These are phyloP conservation scores for Bradynema listronoti DNA, from an alignment of 1,140 invertebrate genomes.

Conservation along the genomic window DNA sequence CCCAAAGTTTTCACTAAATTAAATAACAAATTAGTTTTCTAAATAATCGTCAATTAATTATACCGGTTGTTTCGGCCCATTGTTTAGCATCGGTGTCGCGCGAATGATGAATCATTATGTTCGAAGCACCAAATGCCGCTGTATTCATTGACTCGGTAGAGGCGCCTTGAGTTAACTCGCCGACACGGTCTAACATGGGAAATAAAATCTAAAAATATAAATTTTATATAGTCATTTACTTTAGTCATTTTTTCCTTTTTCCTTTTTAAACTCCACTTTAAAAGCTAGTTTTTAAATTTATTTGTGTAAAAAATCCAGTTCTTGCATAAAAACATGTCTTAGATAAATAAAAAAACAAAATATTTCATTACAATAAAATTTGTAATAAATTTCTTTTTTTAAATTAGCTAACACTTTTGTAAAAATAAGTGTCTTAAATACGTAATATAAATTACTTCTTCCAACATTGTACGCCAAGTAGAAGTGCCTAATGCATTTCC, in stretches of 20 bases:
- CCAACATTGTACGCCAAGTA: constrained; percentile 50
- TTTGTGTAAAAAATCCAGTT: no score
- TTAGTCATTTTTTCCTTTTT: no score
- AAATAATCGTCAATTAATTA: not conserved
- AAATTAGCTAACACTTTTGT: no score
- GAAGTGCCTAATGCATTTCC: constrained; percentile 62
- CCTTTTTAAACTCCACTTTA: no score
- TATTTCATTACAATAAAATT: not conserved
- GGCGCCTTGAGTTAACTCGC: constrained; percentile 77
- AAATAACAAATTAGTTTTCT: not conserved
- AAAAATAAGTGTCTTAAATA: not conserved
- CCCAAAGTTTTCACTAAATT: constrained; percentile 61
- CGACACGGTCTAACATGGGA: constrained; percentile 84
- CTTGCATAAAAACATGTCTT: no score
- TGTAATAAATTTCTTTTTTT: not conserved
- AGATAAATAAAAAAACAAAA: no score
- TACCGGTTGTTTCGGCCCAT: constrained; percentile 86
- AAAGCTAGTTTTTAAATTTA: no score
- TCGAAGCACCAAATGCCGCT: constrained; percentile 70
- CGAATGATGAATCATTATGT: constrained; percentile 94
- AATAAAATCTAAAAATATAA: constrained; percentile 80
- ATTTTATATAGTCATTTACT: no score
- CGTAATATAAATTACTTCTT: constrained; percentile 35
- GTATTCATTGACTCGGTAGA: constrained; percentile 76
- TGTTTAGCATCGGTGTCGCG: constrained; percentile 97